phyloP scores from a whole-genome alignment of 1,140 invertebrate species.

The Bacillus rossius region DNA sequence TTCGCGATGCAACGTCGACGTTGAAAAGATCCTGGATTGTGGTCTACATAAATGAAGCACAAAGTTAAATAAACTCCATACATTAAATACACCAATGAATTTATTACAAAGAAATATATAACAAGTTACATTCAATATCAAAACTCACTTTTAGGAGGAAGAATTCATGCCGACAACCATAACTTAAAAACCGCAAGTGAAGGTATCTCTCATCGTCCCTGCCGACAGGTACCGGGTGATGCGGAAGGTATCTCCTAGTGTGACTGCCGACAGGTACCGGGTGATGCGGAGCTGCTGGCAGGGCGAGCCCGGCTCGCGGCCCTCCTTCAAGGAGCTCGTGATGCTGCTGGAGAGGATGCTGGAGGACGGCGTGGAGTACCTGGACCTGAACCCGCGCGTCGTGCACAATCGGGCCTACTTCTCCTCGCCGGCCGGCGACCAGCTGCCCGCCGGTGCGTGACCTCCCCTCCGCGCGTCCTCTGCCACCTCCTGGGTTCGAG shows the following conservation, averaged over 20 bases:
- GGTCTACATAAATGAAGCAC: slow-evolving; percentile 48
- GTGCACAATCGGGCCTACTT: slow-evolving; percentile 58
- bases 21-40: slow-evolving; percentile 92
- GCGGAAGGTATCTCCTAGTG: background rate
- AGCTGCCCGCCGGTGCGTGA: too few relatives aligned
- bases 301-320: slow-evolving; percentile 62
- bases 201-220: too few relatives aligned
- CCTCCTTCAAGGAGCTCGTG: slow-evolving; percentile 65
- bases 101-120: too few relatives aligned
- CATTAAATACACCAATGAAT: too few relatives aligned
- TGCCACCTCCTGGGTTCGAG: too few relatives aligned
- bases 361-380: slow-evolving; percentile 64
- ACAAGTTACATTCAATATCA: too few relatives aligned
- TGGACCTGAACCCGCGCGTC: slow-evolving; percentile 55
- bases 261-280: slow-evolving; percentile 52
- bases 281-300: slow-evolving; percentile 79
- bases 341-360: slow-evolving; percentile 59
- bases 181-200: too few relatives aligned
- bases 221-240: too few relatives aligned
- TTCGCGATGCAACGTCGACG: slow-evolving; percentile 56
- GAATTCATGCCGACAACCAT: too few relatives aligned
- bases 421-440: slow-evolving; percentile 27
- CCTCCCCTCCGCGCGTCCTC: too few relatives aligned
- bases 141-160: too few relatives aligned
- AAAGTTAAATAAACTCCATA: too few relatives aligned